These are phyloP conservation scores for Hemichromis elongatus DNA, from an alignment of 2,113 vertebrate species.

Conservation along the genomic window DNA sequence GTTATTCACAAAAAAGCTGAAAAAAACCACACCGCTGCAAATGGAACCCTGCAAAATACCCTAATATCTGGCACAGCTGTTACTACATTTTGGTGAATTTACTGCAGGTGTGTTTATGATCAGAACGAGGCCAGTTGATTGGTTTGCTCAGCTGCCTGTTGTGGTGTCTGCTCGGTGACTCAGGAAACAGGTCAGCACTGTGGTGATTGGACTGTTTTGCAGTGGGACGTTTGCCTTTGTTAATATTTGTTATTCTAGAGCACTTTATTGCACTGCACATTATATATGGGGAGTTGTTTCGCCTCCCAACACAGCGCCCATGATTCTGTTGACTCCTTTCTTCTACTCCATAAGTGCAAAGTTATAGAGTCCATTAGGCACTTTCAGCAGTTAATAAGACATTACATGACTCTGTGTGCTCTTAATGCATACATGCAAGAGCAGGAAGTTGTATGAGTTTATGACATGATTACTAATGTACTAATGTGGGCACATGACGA, in stretches of 20 bases:
- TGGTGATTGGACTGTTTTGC: background rate
- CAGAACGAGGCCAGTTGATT: background rate
- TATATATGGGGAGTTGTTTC: background rate
- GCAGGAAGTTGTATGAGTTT: background rate
- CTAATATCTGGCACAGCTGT: background rate
- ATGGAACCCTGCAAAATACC: background rate
- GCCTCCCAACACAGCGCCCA: background rate
- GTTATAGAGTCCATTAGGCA: background rate
- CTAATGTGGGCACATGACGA: background rate
- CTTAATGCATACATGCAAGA: background rate
- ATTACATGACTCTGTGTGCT: background rate
- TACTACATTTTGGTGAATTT: background rate
- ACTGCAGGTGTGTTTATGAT: background rate
- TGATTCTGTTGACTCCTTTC: background rate
- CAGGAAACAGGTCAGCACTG: background rate
- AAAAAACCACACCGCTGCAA: background rate
- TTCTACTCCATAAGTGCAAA: background rate
- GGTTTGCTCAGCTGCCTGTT: background rate
- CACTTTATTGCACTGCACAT: background rate
- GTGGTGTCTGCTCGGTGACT: background rate
- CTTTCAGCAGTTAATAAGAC: background rate
- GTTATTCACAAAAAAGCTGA: background rate
- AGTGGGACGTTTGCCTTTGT: background rate
- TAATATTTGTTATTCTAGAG: background rate
- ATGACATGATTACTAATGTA: background rate